Evolutionary conservation across 2,797 vertebrate species (phyloP).

Genomic region (Parauchenoglanis ngamensis): DNA sequence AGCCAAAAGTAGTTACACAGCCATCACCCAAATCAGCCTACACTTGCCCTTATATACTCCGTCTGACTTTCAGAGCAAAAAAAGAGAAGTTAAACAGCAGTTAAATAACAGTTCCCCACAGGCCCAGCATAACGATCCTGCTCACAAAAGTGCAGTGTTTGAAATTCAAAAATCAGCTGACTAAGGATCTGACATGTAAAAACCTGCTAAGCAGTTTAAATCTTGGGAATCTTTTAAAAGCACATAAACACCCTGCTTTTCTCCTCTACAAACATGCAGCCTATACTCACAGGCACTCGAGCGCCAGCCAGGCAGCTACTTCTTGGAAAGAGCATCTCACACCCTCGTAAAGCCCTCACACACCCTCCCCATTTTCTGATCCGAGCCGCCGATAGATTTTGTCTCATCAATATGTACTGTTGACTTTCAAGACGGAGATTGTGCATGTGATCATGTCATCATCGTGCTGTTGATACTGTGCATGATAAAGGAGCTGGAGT

Average conservation of each 20-base stretch:
- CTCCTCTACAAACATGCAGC: slow-evolving; percentile 18
- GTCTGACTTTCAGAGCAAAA: not conserved
- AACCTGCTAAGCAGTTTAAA: slow-evolving; percentile 14
- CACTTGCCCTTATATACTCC: not conserved
- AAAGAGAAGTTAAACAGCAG: not conserved
- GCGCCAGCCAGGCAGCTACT: not conserved
- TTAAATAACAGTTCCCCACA: not conserved
- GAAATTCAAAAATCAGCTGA: slow-evolving; percentile 6
- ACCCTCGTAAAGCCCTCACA: slow-evolving; percentile 1
- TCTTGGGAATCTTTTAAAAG: not conserved
- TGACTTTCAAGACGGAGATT: not conserved
- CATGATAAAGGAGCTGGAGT: not conserved
- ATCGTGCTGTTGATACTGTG: not conserved
- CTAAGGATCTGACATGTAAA: not conserved
- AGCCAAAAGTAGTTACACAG: slow-evolving; percentile 17
- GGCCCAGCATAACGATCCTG: not conserved
- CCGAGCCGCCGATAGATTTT: not conserved
- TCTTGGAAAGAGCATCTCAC: not conserved
- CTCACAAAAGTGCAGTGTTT: slow-evolving; percentile 3
- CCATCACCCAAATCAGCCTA: not conserved
- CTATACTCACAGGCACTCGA: slow-evolving; percentile 16
- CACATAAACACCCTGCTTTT: slow-evolving; percentile 15
- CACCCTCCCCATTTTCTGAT: not conserved
- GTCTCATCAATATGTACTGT: not conserved
- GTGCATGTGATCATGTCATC: not conserved